Conservation (phyloP, 2,797 vertebrate genomes). For the Avahi laniger region DNA sequence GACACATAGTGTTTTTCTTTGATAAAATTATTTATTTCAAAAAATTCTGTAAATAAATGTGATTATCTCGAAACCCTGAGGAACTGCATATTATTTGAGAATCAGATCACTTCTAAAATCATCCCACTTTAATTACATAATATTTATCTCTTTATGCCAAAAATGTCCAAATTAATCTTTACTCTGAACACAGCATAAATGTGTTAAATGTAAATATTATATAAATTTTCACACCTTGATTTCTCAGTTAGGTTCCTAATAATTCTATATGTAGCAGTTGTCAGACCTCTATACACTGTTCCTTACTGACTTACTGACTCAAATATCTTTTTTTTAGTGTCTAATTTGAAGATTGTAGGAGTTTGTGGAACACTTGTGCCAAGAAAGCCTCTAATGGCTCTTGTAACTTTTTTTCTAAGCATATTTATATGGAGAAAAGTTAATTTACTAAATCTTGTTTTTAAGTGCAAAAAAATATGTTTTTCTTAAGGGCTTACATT, state of each 20-base stretch:
- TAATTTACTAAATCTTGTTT: not conserved
- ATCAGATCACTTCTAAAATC: not conserved
- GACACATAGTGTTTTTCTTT: not conserved
- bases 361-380: not conserved
- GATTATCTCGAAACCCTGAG: not conserved
- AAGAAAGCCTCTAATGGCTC: not conserved
- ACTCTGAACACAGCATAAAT: not conserved
- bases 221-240: not conserved
- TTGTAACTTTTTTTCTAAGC: not conserved
- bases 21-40: not conserved
- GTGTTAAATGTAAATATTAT: not conserved
- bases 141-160: not conserved
- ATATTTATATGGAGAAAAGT: not conserved
- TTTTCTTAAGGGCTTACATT: not conserved
- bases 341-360: constrained; percentile 30
- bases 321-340: constrained; percentile 19
- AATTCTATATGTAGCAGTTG: constrained; percentile 11
- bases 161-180: not conserved
- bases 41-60: not conserved
- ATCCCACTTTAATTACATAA: not conserved
- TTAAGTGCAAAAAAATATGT: not conserved
- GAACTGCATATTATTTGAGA: not conserved
- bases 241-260: constrained; percentile 18
- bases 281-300: not conserved
- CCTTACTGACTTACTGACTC: constrained; percentile 10